Conservation (phyloP, 2,888 invertebrate species). For the Leptinotarsa haldemani region DNA sequence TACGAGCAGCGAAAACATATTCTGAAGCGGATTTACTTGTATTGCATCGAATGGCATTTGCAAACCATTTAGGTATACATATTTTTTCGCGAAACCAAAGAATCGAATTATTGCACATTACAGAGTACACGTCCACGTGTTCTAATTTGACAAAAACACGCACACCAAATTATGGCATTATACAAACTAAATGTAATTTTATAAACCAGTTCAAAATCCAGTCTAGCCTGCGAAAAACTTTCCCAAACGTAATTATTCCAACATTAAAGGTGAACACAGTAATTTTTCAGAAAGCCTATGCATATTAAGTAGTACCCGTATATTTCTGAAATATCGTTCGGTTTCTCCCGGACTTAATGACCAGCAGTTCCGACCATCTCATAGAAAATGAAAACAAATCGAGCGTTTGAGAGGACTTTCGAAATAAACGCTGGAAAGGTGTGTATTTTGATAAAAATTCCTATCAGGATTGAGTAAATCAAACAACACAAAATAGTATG, state of each 20-base stretch:
- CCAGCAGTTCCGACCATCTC: not conserved
- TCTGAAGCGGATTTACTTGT: too few species aligned
- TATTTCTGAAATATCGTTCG: conserved; percentile 5
- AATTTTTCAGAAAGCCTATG: conserved; percentile 22
- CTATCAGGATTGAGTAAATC: not conserved
- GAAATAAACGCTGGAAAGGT: too few species aligned
- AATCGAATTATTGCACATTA: too few species aligned
- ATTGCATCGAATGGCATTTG: too few species aligned
- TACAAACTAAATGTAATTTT: conserved; percentile 19
- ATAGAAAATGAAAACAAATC: not conserved
- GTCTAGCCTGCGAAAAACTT: conserved; percentile 22
- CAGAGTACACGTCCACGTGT: not conserved
- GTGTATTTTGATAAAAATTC: not conserved
- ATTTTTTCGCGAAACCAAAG: too few species aligned
- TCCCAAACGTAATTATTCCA: conserved; percentile 24
- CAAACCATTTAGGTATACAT: too few species aligned
- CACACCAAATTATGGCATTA: conserved; percentile 18
- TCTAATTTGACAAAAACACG: conserved; percentile 15
- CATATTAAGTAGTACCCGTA: conserved; percentile 13
- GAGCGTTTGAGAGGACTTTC: not conserved
- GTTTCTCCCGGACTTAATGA: not conserved
- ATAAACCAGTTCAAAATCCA: conserved; percentile 19
- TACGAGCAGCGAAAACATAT: too few species aligned
- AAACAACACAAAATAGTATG: not conserved
- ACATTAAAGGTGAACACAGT: conserved; percentile 15